Evolutionary conservation across 2,888 invertebrate genomes (phyloP).

Genomic region (Lycocerus yunnanus): DNA sequence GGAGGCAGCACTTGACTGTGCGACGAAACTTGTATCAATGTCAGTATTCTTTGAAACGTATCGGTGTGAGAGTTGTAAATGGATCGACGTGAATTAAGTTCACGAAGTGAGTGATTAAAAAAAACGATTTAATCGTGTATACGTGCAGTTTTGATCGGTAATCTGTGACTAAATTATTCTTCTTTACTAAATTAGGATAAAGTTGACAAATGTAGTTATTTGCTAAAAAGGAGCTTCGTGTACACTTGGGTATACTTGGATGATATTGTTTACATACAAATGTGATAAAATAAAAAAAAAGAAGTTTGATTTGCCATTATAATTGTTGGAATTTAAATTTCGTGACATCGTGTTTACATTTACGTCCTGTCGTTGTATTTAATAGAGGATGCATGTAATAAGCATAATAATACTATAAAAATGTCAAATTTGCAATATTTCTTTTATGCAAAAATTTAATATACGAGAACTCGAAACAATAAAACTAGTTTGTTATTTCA

Average conservation of each 20-base stretch:
- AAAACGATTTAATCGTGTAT: background rate
- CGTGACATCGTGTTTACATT: constrained; percentile 19
- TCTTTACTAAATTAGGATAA: constrained; percentile 33
- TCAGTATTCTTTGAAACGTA: constrained; percentile 1
- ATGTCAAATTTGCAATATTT: constrained; percentile 15
- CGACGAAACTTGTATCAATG: background rate
- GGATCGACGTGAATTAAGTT: background rate
- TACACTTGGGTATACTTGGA: constrained; percentile 15
- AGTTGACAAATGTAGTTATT: constrained; percentile 34
- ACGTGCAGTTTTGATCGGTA: constrained; percentile 6
- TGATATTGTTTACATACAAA: background rate
- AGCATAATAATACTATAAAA: constrained; percentile 23
- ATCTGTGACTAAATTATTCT: constrained; percentile 28
- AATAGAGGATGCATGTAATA: constrained; percentile 15
- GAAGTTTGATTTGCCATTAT: background rate
- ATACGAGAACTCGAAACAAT: constrained; percentile 6
- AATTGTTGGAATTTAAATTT: background rate
- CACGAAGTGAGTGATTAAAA: background rate
- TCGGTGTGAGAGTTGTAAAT: background rate
- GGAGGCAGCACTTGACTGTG: background rate
- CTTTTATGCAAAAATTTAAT: constrained; percentile 11
- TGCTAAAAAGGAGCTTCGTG: constrained; percentile 28
- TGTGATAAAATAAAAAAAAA: background rate
- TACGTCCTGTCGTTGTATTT: constrained; percentile 6
- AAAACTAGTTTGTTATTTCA: background rate